Evolutionary conservation across 2,797 vertebrate genomes (phyloP).

Genomic region (Microctenopoma steveboyesi): DNA sequence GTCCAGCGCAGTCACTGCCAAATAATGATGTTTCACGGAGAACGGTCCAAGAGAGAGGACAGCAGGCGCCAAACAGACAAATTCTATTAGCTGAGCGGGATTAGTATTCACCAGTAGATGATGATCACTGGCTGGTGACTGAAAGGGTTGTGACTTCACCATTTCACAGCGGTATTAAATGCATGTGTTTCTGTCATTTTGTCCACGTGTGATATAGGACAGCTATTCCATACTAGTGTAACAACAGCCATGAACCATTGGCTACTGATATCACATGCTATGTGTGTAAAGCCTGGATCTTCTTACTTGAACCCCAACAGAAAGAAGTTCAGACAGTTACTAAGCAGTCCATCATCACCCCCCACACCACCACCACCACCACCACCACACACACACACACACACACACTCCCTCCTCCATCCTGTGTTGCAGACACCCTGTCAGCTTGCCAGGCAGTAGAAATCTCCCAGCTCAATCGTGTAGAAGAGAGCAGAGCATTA

Average conservation of each 20-base stretch:
- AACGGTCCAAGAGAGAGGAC: neutral
- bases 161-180: neutral
- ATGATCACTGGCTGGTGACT: neutral
- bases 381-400: neutral
- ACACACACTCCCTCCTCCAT: neutral
- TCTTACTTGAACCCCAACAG: slow-evolving; percentile 20
- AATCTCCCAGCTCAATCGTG: slow-evolving; percentile 31
- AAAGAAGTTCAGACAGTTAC: slow-evolving; percentile 26
- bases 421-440: slow-evolving; percentile 11
- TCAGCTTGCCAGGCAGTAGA: slow-evolving; percentile 39
- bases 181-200: neutral
- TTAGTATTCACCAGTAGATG: neutral
- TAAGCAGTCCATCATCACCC: neutral
- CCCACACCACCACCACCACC: neutral
- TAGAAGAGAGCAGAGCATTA: slow-evolving; percentile 31
- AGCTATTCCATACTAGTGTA: neutral
- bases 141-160: neutral
- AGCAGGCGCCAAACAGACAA: neutral
- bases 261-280: too few species aligned
- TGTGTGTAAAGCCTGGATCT: slow-evolving; percentile 11
- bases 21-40: neutral
- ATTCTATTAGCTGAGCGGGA: neutral
- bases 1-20: too few species aligned
- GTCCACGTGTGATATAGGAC: neutral
- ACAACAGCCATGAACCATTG: neutral